Percentiles rank a stretch among this genome's conserved stretches.
Conservation (phyloP, 2,113 vertebrate genomes). For the Halcyon malimbica region DNA sequence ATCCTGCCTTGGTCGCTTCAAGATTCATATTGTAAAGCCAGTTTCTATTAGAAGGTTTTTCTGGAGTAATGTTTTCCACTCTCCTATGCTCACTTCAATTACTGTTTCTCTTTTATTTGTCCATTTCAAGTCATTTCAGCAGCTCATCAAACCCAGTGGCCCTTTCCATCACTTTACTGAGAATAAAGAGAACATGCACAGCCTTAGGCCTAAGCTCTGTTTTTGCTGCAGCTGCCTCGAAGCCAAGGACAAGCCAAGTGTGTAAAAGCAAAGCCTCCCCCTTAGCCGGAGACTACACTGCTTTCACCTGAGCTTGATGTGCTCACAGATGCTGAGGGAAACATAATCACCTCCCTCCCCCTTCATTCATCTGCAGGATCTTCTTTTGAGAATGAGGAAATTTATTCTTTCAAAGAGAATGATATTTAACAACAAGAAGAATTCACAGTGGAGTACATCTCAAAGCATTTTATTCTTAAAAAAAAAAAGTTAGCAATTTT, state of each 20-base stretch:
- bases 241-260: not conserved
- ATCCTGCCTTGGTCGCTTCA: not conserved
- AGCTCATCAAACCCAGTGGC: not conserved
- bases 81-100: not conserved
- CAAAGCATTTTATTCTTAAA: not conserved
- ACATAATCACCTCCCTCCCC: not conserved
- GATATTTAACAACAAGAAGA: not conserved
- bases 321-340: not conserved
- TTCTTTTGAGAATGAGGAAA: not conserved
- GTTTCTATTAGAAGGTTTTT: not conserved
- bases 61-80: not conserved
- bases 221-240: not conserved
- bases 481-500: not conserved
- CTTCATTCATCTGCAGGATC: not conserved
- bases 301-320: rapidly evolving
- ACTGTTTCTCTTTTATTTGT: not conserved
- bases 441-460: not conserved
- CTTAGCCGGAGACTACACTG: rapidly evolving
- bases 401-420: not conserved
- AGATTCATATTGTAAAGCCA: not conserved
- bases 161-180: not conserved
- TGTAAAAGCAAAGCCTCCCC: not conserved
- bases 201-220: not conserved
- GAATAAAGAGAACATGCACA: not conserved
- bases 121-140: not conserved